Conservation (phyloP, 2,797 vertebrate species). For the Xiphorhynchus erythropygius region DNA sequence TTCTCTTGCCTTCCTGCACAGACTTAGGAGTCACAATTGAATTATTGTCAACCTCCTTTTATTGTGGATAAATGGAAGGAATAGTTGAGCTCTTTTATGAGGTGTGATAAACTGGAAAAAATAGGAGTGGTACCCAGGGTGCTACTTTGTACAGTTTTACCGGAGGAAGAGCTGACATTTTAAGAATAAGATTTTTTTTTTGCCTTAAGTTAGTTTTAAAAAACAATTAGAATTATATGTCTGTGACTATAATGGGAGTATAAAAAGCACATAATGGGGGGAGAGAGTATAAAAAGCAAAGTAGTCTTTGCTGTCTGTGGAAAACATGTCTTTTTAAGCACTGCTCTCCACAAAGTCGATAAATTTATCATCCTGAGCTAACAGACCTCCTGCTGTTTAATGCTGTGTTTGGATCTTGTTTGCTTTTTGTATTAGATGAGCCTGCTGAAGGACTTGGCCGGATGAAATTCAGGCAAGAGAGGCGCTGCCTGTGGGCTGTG, state of each 20-base stretch:
- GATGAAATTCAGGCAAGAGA: neutral
- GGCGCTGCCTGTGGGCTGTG: neutral
- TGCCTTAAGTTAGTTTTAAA: neutral
- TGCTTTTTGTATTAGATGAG: neutral
- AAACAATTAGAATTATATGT: neutral
- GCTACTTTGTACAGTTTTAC: neutral
- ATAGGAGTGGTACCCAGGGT: neutral
- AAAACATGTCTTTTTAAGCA: neutral
- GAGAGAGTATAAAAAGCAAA: neutral
- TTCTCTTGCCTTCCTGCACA: neutral
- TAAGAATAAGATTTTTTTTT: neutral
- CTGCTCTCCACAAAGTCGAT: neutral
- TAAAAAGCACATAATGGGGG: neutral
- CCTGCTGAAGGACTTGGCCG: neutral
- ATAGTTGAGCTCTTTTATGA: neutral
- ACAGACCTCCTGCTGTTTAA: neutral
- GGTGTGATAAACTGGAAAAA: neutral
- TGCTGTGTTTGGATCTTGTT: neutral
- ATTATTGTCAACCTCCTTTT: neutral
- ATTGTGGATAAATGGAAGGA: neutral
- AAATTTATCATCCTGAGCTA: neutral
- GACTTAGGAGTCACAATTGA: neutral
- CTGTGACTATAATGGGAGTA: neutral
- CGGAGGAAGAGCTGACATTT: neutral
- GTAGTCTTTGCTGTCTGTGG: neutral